These are phyloP conservation scores for Bradynema listronoti DNA, from an alignment of 1,140 invertebrate genomes.

Conservation along the genomic window DNA sequence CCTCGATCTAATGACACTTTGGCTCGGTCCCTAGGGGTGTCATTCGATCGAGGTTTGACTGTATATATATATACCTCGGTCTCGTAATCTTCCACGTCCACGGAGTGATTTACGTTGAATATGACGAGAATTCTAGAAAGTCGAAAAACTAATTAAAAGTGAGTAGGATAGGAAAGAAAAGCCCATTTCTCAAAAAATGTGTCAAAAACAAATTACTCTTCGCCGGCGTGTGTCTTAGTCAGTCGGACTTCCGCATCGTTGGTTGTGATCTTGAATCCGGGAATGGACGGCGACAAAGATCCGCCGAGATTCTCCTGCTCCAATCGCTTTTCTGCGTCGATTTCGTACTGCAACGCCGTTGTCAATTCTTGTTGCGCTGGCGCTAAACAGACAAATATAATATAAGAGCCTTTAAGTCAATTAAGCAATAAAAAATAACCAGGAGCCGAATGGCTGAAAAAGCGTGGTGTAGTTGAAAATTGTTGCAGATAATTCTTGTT, in stretches of 20 bases:
- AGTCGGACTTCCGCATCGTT: slow-evolving; percentile 54
- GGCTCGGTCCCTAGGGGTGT: no score
- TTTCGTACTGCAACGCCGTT: slow-evolving; percentile 46
- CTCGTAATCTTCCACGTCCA: slow-evolving; percentile 52
- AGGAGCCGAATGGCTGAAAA: no score
- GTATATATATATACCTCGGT: no score
- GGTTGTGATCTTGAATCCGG: slow-evolving; percentile 48
- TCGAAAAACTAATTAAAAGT: neutral
- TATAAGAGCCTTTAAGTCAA: no score
- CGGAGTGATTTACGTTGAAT: slow-evolving; percentile 56
- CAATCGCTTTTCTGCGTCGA: slow-evolving; percentile 51
- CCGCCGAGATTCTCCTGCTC: slow-evolving; percentile 52
- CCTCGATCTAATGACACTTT: no score
- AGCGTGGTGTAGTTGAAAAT: no score
- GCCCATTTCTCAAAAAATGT: neutral
- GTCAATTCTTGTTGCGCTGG: slow-evolving; percentile 41
- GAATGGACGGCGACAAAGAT: slow-evolving; percentile 32
- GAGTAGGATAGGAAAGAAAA: neutral
- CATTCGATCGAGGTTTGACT: no score
- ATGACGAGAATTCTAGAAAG: slow-evolving; percentile 49
- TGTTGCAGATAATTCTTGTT: no score
- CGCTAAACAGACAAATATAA: no score
- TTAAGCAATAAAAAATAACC: no score
- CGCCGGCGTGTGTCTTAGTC: slow-evolving; percentile 48
- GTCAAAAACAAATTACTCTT: slow-evolving; percentile 32